Evolutionary conservation across 2,888 invertebrate genomes (phyloP).

Genomic region (Panorpa germanica): DNA sequence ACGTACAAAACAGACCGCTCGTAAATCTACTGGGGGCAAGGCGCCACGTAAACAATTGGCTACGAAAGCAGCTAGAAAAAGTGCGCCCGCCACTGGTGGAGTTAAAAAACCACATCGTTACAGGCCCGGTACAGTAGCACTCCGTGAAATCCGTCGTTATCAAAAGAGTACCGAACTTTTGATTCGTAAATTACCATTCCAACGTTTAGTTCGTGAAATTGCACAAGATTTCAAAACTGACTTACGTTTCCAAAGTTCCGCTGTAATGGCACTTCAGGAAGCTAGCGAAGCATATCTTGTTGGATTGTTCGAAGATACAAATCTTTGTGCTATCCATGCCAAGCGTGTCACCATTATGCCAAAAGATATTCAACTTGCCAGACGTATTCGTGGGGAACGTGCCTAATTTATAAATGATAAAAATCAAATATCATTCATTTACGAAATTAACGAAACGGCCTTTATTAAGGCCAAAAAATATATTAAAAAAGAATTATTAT

Average conservation of each 20-base stretch:
- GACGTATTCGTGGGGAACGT: no score
- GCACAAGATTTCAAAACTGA: conserved; percentile 59
- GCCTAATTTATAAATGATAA: no score
- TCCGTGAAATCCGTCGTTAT: conserved; percentile 50
- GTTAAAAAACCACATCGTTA: conserved; percentile 57
- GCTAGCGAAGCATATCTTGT: conserved; percentile 41
- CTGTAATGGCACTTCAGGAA: conserved; percentile 46
- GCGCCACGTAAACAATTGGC: conserved; percentile 54
- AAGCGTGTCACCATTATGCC: conserved; percentile 47
- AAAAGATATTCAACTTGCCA: conserved; percentile 38
- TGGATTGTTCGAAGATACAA: conserved; percentile 56
- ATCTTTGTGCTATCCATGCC: conserved; percentile 60
- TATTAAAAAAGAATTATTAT: no score
- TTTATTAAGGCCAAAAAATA: no score
- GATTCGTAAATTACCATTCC: conserved; percentile 53
- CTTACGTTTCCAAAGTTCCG: conserved; percentile 47
- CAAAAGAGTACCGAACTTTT: conserved; percentile 55
- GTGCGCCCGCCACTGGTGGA: conserved; percentile 51
- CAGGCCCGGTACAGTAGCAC: conserved; percentile 46
- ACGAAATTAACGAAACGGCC: no score
- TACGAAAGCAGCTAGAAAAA: conserved; percentile 50
- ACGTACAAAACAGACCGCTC: conserved; percentile 55
- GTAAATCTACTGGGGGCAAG: conserved; percentile 57
- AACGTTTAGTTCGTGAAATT: conserved; percentile 50
- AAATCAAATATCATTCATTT: no score